Base-by-base conservation (phyloP, 2,797 vertebrate genomes). In the Enteromius radiatus region DNA sequence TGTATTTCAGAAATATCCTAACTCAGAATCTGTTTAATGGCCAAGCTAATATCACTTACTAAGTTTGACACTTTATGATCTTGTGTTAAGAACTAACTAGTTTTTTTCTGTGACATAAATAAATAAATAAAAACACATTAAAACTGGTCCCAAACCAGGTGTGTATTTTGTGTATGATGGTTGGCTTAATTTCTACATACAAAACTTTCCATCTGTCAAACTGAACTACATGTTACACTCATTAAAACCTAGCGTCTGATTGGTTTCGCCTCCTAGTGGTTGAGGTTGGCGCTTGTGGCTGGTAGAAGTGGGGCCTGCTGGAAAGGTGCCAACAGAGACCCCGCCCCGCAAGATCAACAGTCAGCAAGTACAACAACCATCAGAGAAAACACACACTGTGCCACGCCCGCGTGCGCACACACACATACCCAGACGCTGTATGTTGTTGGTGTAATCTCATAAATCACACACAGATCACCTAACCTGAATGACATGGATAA, bases 201-300 rank as follows among this genome's bases (percentile, higher is more conserved):
- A 19, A 10, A 59, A 61, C 8, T 56, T 23, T 0, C 47, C 14
- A 49, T 79, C 21, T 11, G 14, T 59, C 73, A 76, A 41, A 61
- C 49, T 41, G 14, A 33, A 77, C 59, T 8, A 63, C 56, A 63
- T 8, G 26, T 19, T 15, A 19, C 61, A 65, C 61, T 41, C 61
- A 64, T 64, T 64, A 64, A 36, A 65, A 65, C 11, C 59, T 31
- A 26, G 77, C 19, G 8, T 38, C 41, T 33, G 21, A 83, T 15
- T 41, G 17, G n/a, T 73, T 71, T 17, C 17, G 68, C 87, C 76
- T 84, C 52, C 86, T 19, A 80, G 86, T 80, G 87, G 87, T 19
- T 45, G 54, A 69, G 6, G 2, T 26, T 64, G 70, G 45, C 49
- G 68, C 49, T 19, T 43, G 31, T 36, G 59, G 33, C 61, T 70